Conservation (phyloP, 1,140 invertebrate species). For the Homarus americanus region DNA sequence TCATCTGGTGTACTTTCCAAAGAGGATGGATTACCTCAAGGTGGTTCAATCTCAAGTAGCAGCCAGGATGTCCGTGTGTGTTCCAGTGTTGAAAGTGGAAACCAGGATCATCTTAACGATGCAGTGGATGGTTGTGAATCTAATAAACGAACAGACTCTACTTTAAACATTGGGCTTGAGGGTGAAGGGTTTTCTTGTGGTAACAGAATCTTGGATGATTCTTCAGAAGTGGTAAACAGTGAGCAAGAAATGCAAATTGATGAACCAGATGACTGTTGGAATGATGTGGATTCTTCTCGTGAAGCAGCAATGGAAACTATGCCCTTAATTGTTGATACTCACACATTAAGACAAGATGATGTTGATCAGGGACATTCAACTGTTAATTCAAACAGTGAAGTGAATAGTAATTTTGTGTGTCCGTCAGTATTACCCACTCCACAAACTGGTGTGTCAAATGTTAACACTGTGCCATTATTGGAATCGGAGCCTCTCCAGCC, state of each 20-base stretch:
- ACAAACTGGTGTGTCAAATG: not conserved
- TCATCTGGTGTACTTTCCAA: not conserved
- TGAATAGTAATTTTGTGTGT: not conserved
- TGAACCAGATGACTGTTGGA: not conserved
- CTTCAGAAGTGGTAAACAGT: not conserved
- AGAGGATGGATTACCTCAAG: not conserved
- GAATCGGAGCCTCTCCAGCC: constrained; percentile 56
- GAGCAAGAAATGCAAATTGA: not conserved
- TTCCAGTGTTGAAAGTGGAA: not conserved
- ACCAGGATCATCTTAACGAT: not conserved
- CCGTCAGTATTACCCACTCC: not conserved
- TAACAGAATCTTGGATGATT: not conserved
- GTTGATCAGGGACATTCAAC: constrained; percentile 27
- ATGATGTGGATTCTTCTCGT: not conserved
- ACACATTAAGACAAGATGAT: constrained; percentile 7
- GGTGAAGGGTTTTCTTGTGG: not conserved
- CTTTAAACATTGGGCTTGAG: not conserved
- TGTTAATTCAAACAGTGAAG: not conserved
- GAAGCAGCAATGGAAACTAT: not conserved
- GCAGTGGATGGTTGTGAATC: not conserved
- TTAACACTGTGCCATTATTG: constrained; percentile 21
- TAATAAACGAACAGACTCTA: not conserved
- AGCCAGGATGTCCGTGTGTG: not conserved
- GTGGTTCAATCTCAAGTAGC: not conserved
- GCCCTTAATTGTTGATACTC: constrained; percentile 20